phyloP scores from a whole-genome alignment of 2,113 vertebrate genomes.

The Corvus moneduloides region DNA sequence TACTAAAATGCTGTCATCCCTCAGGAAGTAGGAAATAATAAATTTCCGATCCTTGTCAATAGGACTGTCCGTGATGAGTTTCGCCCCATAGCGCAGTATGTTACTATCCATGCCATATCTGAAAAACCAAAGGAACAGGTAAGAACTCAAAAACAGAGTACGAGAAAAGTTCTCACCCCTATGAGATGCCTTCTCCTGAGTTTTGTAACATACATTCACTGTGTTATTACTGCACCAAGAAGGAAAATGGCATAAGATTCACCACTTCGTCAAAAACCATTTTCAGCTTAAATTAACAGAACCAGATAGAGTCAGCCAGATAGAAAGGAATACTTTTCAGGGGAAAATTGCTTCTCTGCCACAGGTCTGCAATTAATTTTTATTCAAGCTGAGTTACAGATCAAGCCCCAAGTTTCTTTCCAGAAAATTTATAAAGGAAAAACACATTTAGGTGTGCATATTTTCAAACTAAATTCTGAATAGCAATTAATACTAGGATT shows the following conservation, averaged over 20 bases:
- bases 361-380: conserved; percentile 7
- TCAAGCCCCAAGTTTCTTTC: not conserved
- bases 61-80: conserved; percentile 71
- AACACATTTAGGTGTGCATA: not conserved
- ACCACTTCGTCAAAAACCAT: not conserved
- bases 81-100: conserved; percentile 80
- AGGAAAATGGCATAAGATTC: not conserved
- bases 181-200: not conserved
- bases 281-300: conserved; percentile 23
- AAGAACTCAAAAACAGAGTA: not conserved
- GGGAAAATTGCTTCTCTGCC: not conserved
- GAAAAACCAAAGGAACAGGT: not conserved
- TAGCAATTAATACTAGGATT: not conserved
- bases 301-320: not conserved
- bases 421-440: not conserved
- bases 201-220: not conserved
- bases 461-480: conserved; percentile 1
- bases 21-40: conserved; percentile 84
- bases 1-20: conserved; percentile 84
- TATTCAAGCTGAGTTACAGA: not conserved
- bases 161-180: not conserved
- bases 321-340: conserved; percentile 1
- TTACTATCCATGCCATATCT: conserved; percentile 81
- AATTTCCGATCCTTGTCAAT: conserved; percentile 77
- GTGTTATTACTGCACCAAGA: not conserved